Evolutionary conservation across 1,140 invertebrate species (phyloP).

Genomic region (Heterodera schachtii): DNA sequence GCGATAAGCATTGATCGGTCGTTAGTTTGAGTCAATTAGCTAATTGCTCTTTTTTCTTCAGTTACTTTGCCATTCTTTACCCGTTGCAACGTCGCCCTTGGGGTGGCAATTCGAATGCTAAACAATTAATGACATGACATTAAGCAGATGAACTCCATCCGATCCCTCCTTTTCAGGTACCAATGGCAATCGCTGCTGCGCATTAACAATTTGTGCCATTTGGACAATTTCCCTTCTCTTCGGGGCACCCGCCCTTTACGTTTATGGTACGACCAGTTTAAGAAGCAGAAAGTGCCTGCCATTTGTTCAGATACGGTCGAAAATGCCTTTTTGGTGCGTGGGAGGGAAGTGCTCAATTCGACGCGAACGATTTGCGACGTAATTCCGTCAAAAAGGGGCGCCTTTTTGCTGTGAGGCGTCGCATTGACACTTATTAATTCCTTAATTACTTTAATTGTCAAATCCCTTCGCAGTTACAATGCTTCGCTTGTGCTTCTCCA

Average conservation of each 20-base stretch:
- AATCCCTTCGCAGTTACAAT: slow-evolving; percentile 76
- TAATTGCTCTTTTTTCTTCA: slow-evolving; percentile 66
- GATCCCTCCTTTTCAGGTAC: neutral
- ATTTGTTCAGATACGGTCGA: neutral
- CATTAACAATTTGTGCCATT: neutral
- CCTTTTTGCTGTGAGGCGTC: slow-evolving; percentile 63
- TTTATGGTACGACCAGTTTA: neutral
- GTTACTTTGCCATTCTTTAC: slow-evolving; percentile 87
- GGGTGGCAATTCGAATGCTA: neutral
- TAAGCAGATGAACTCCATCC: neutral
- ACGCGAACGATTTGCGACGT: slow-evolving; percentile 39
- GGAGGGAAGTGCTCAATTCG: slow-evolving; percentile 59
- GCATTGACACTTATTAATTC: slow-evolving; percentile 71
- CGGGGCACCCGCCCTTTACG: neutral
- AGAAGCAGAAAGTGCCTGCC: neutral
- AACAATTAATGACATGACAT: neutral
- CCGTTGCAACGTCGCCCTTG: slow-evolving; percentile 83
- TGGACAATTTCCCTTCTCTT: slow-evolving; percentile 69
- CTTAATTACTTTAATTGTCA: neutral
- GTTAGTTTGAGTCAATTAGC: too few relatives aligned
- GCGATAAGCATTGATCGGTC: slow-evolving; percentile 61
- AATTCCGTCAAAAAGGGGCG: slow-evolving; percentile 46
- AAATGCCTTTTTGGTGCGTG: slow-evolving; percentile 40
- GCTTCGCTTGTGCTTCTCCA: slow-evolving; percentile 81
- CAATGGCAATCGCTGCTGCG: neutral